These are phyloP conservation scores for Pegoplata infirma DNA, from an alignment of 2,888 invertebrate species.

Conservation along the genomic window DNA sequence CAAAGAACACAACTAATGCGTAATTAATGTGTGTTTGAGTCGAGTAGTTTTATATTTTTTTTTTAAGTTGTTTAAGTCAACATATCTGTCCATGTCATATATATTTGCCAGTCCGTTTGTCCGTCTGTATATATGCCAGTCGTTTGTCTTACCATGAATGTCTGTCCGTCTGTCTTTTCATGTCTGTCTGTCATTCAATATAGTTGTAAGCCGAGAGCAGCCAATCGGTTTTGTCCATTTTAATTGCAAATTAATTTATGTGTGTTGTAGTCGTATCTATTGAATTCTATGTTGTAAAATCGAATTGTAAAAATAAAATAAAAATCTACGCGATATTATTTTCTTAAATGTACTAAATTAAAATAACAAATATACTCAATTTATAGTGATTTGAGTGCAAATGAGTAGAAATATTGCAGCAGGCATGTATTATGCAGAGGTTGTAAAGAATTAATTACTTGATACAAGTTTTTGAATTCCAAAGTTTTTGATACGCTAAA, in stretches of 20 bases:
- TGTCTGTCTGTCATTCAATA: background rate
- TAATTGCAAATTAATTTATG: conserved; percentile 53
- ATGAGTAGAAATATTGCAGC: background rate
- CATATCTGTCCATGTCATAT: background rate
- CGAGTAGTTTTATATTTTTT: background rate
- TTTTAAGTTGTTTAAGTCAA: background rate
- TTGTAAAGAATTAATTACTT: background rate
- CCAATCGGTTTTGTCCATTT: conserved; percentile 36
- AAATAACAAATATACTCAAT: background rate
- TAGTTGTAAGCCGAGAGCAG: background rate
- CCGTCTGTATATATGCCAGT: background rate
- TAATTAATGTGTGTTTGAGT: conserved; percentile 11
- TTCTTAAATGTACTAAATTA: background rate
- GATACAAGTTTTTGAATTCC: no score
- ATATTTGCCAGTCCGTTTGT: background rate
- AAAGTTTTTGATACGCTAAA: no score
- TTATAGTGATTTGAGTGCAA: background rate
- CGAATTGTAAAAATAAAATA: background rate
- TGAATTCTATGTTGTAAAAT: no score
- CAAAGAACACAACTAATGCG: conserved; percentile 32
- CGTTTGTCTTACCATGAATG: no score
- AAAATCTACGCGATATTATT: background rate
- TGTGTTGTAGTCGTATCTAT: background rate
- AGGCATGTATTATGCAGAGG: background rate
- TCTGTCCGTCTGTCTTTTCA: background rate